These are phyloP conservation scores for Microtus ochrogaster DNA, from an alignment of 2,113 vertebrate genomes.

Conservation along the genomic window DNA sequence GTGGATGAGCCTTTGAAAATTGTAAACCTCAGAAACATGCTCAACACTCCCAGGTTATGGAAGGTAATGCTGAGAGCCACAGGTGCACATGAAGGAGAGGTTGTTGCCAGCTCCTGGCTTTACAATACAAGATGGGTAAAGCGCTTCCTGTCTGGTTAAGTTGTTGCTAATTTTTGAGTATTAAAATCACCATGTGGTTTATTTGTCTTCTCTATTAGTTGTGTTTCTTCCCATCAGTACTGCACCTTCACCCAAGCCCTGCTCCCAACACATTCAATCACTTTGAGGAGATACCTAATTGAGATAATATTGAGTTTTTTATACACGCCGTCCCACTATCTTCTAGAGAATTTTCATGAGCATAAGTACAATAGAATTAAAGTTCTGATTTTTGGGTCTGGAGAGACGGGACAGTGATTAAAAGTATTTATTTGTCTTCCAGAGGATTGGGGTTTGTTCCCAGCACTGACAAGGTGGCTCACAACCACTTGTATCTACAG, in stretches of 20 bases:
- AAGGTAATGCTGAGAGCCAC: background rate
- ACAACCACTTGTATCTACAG: background rate
- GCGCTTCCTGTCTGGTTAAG: background rate
- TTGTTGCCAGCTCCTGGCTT: background rate
- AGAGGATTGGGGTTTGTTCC: background rate
- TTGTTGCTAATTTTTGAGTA: background rate
- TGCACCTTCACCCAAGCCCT: background rate
- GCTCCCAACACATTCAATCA: background rate
- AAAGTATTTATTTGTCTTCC: background rate
- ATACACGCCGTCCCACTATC: background rate
- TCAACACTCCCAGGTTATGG: background rate
- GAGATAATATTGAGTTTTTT: background rate
- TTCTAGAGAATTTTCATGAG: constrained; percentile 34
- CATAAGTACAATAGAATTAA: background rate
- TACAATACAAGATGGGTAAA: background rate
- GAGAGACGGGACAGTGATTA: too few relatives aligned
- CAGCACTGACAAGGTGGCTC: background rate
- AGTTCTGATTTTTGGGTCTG: background rate
- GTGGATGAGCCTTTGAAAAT: constrained; percentile 12
- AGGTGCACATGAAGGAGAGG: background rate
- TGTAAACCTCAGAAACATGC: background rate
- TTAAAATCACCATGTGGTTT: background rate
- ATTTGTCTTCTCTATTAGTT: background rate
- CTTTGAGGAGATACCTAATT: background rate
- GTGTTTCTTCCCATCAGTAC: background rate